A percentile compares a stretch with the other conserved stretches of the same genome.
Conservation (phyloP, 2,797 vertebrate species). For the Notolepis coatsorum region DNA sequence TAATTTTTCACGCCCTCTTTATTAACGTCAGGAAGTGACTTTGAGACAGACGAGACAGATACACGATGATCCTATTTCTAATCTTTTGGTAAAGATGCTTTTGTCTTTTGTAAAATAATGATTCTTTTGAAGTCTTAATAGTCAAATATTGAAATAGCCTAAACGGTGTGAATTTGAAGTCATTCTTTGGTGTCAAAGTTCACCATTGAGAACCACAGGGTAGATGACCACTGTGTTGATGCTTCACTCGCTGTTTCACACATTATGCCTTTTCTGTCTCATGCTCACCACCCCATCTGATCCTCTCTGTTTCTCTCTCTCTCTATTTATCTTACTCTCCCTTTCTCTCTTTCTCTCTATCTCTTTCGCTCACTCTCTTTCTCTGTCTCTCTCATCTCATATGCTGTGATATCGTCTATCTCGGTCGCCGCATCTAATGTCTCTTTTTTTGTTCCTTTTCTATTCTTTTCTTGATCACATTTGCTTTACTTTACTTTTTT, state of each 20-base stretch:
- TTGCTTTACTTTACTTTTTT: slow-evolving; percentile 68
- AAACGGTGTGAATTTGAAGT: no score
- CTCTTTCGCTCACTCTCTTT: slow-evolving; percentile 74
- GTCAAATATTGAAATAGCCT: no score
- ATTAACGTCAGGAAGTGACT: no score
- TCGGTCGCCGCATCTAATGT: slow-evolving; percentile 80
- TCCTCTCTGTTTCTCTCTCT: slow-evolving; percentile 39
- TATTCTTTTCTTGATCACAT: slow-evolving; percentile 84
- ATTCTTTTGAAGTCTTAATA: no score
- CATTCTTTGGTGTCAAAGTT: no score
- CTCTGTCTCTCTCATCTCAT: slow-evolving; percentile 74
- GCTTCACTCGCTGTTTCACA: slow-evolving; percentile 34
- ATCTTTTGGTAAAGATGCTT: no score
- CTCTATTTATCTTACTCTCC: slow-evolving; percentile 67
- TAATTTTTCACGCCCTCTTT: slow-evolving; percentile 28
- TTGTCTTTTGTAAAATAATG: no score
- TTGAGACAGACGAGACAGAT: no score
- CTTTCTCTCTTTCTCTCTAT: slow-evolving; percentile 58
- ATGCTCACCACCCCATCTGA: no score
- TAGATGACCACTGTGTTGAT: slow-evolving; percentile 45
- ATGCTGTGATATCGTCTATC: slow-evolving; percentile 50
- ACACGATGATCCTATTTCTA: no score
- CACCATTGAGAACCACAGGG: no score
- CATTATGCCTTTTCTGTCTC: slow-evolving; percentile 15
- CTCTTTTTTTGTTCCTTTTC: slow-evolving; percentile 81